Evolutionary conservation across 2,113 vertebrate species (phyloP).

Genomic region (Haliaeetus leucogaster): DNA sequence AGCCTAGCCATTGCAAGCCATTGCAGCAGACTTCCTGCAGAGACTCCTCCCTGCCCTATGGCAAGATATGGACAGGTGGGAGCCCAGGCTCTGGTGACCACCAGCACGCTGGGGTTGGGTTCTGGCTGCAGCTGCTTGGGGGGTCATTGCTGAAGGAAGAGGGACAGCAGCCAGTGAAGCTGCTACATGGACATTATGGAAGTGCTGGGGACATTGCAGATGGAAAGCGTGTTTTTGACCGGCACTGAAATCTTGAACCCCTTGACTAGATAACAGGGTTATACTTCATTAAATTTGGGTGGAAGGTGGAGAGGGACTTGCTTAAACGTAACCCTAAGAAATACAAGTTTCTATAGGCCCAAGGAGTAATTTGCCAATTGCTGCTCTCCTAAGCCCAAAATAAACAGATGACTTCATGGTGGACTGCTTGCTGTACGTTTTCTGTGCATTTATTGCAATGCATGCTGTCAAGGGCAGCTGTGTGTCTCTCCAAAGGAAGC

Average conservation of each 20-base stretch:
- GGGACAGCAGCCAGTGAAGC: neutral
- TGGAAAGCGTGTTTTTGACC: neutral
- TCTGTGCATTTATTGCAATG: neutral
- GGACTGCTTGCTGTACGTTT: neutral
- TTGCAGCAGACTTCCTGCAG: neutral
- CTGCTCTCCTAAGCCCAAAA: neutral
- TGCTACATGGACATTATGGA: neutral
- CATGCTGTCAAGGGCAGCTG: neutral
- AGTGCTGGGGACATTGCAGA: neutral
- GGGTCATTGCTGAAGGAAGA: neutral
- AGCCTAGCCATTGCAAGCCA: neutral
- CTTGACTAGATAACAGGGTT: neutral
- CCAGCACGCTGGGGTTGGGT: accelerated
- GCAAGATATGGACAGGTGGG: accelerated
- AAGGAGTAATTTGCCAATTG: neutral
- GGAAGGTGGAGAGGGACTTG: neutral
- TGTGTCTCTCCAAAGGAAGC: neutral
- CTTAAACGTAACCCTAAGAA: neutral
- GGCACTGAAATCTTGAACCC: neutral
- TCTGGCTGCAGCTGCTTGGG: neutral
- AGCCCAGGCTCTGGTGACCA: neutral
- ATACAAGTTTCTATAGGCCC: neutral
- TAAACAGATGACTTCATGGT: neutral
- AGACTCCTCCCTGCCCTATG: neutral
- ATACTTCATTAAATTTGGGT: neutral